Conservation (phyloP, 2,113 vertebrate species). For the Indri indri region DNA sequence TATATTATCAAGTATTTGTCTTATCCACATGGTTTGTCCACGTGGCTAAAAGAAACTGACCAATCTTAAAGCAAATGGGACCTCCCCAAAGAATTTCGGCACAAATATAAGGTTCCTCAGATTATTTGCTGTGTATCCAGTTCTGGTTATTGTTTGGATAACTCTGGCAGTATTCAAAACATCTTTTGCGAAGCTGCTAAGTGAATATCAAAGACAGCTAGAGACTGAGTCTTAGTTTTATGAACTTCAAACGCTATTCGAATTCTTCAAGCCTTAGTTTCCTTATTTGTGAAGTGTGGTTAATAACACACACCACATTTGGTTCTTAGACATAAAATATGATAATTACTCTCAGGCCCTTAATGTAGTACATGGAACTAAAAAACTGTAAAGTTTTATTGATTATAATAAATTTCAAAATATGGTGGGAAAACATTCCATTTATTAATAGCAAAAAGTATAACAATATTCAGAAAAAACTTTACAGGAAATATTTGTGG, state of each 20-base stretch:
- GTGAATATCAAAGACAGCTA: not conserved
- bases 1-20: not conserved
- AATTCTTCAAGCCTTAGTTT: not conserved
- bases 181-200: not conserved
- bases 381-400: not conserved
- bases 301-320: not conserved
- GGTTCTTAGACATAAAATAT: not conserved
- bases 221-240: not conserved
- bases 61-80: not conserved
- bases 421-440: not conserved
- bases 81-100: not conserved
- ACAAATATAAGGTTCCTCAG: not conserved
- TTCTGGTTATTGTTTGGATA: not conserved
- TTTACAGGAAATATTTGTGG: not conserved
- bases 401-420: not conserved
- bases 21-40: not conserved
- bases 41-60: not conserved
- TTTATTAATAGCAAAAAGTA: not conserved
- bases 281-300: not conserved
- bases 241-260: not conserved
- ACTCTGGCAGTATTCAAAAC: not conserved
- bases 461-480: not conserved
- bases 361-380: not conserved
- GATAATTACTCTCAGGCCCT: not conserved
- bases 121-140: not conserved